Base-by-base conservation (phyloP, 2,113 vertebrate species). In the Gasterosteus aculeatus region DNA sequence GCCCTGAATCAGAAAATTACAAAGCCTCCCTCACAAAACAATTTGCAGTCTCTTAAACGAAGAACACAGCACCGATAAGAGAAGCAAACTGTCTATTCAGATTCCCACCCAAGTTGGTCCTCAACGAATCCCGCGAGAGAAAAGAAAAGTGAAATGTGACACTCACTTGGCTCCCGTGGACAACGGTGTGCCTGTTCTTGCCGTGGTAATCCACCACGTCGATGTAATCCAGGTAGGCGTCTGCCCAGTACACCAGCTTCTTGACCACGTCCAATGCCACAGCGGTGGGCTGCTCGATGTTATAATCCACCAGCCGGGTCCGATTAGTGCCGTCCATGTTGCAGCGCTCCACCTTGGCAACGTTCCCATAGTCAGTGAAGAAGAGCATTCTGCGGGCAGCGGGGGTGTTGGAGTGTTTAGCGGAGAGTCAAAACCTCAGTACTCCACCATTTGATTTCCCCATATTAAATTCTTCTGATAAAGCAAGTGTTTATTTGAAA, bases 261-360 rank as follows among this genome's bases (percentile, higher is more conserved):
- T 95, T 98, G 86, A 98, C 80, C 39, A 99, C 85, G 67, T 99
- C 98, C 78, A 99, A 78, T 7, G 96, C 93, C 77, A 99, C 90
- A 72, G 97, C 96, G 31, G 95, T 96, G 56, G 98, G 98, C 86
- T 96, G 96, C 83, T 98, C 96, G 49, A 96, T 94, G 80, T 95
- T 96, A 8, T 95, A 94, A 89, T 96, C 94, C 78, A 97, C 95
- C 79, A 99, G 95, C 68, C 94, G 93, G 1, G 95, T 97, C 86
- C 98, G 94, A 91, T 98, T 98, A 68, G 94, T 96, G 83, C 98
- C 98, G 73, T 99, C 97, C 97, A 97, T 96, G 93, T 99, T 96
- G 92, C 97, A 98, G 86, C 96, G 94, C 88, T 99, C 98, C 80
- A 99, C 92, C 92, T 97, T 99, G 92, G 96, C 97, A 71, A 94